phyloP scores from a whole-genome alignment of 2,797 vertebrate genomes.

The Tapirus indicus region DNA sequence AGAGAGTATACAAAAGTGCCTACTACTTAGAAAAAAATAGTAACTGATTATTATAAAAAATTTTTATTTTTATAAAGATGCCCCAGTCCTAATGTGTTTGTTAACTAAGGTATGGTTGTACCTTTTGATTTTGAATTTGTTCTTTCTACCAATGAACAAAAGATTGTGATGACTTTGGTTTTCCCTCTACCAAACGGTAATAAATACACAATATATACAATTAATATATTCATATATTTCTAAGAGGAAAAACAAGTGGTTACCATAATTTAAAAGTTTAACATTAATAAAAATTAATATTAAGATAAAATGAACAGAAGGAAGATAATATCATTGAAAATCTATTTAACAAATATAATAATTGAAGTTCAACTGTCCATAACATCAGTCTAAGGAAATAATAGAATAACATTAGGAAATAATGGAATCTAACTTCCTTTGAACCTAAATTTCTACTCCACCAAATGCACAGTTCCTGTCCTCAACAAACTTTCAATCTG shows the following conservation, averaged over 20 bases:
- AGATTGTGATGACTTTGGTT: neutral
- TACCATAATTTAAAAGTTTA: slow-evolving; percentile 25
- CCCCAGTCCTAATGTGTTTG: neutral
- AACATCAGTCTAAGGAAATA: slow-evolving; percentile 16
- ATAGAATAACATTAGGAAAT: neutral
- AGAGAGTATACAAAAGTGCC: neutral
- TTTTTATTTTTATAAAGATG: slow-evolving; percentile 44
- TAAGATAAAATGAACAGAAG: slow-evolving; percentile 8
- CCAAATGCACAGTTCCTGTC: neutral
- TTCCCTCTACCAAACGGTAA: slow-evolving; percentile 2
- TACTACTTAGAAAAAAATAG: neutral
- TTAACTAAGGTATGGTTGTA: neutral
- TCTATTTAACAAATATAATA: slow-evolving; percentile 15
- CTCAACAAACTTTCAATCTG: neutral
- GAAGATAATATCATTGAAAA: slow-evolving; percentile 22
- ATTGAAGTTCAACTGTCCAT: neutral
- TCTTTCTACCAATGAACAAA: slow-evolving; percentile 28
- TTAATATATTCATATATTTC: neutral
- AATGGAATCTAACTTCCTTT: neutral
- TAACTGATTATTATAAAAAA: neutral
- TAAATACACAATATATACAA: neutral
- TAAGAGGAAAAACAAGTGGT: neutral
- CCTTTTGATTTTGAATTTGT: slow-evolving; percentile 42
- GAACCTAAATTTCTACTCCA: neutral
- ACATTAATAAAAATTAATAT: slow-evolving; percentile 17